Evolutionary conservation across 2,797 vertebrate species (phyloP).

Genomic region (Notoglanidium macrostoma): DNA sequence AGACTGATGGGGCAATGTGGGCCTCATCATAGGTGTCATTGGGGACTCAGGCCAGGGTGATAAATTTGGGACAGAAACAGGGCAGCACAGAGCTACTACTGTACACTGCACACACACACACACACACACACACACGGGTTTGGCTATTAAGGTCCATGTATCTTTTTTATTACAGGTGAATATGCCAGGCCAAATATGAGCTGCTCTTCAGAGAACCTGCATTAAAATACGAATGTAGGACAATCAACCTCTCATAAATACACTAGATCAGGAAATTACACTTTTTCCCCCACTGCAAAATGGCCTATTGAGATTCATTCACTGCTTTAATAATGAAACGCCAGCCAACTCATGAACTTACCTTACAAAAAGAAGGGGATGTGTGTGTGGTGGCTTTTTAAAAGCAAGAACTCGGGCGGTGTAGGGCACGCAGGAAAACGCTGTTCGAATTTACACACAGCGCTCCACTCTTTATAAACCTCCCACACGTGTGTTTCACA

Average conservation of each 20-base stretch:
- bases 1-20: conserved; percentile 52
- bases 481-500: conserved; percentile 42
- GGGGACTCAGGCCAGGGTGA: conserved; percentile 45
- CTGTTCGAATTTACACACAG: conserved; percentile 13
- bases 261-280: conserved; percentile 19
- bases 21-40: conserved; percentile 55
- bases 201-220: conserved; percentile 30
- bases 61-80: conserved; percentile 55
- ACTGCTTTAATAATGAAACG: conserved; percentile 28
- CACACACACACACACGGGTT: conserved; percentile 32
- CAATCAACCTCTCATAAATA: conserved; percentile 28
- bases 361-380: not conserved
- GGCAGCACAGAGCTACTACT: conserved; percentile 15
- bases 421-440: not conserved
- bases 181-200: conserved; percentile 31
- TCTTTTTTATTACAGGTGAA: conserved; percentile 44
- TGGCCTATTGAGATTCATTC: conserved; percentile 14
- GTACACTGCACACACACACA: conserved; percentile 14
- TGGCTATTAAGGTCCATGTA: conserved; percentile 40
- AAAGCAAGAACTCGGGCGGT: not conserved
- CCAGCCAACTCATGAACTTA: conserved; percentile 7
- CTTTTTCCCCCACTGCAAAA: conserved; percentile 7
- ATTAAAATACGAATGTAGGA: conserved; percentile 32
- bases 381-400: not conserved
- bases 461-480: conserved; percentile 1